These are phyloP conservation scores for Drosophila borealis DNA, from an alignment of 2,888 invertebrate genomes.

Conservation along the genomic window DNA sequence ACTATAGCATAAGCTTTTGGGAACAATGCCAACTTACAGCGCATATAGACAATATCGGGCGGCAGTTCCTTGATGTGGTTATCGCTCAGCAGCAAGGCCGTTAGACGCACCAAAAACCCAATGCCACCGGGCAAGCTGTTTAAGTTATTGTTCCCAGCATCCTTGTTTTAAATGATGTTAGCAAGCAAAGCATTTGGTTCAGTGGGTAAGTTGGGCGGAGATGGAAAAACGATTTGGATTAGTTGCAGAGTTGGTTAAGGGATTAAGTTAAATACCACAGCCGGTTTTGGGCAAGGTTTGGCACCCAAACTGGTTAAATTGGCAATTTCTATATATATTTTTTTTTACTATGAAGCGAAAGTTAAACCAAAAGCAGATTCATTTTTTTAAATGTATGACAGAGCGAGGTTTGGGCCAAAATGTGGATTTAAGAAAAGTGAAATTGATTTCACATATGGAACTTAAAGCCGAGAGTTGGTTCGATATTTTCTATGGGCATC, in stretches of 20 bases:
- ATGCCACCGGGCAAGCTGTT: constrained; percentile 91
- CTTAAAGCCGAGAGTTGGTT: too few relatives aligned
- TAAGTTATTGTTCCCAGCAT: constrained; percentile 92
- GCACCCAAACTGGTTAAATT: not conserved
- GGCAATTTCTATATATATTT: too few relatives aligned
- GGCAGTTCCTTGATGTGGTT: constrained; percentile 91
- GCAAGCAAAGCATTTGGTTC: constrained; percentile 45
- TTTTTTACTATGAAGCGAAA: too few relatives aligned
- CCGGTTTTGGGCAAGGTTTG: constrained; percentile 25
- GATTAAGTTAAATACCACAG: constrained; percentile 37
- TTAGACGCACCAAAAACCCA: constrained; percentile 92
- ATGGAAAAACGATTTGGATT: not conserved
- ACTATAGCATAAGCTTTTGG: not conserved
- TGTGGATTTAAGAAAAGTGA: too few relatives aligned
- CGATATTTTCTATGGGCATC: too few relatives aligned
- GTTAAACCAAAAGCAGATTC: too few relatives aligned
- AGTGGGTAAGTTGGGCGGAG: constrained; percentile 11
- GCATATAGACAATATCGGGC: constrained; percentile 92
- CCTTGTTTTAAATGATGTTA: constrained; percentile 86
- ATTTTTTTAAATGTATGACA: too few relatives aligned
- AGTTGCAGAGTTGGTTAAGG: constrained; percentile 1
- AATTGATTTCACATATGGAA: too few relatives aligned
- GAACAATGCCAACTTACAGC: constrained; percentile 87
- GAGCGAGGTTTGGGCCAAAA: too few relatives aligned
- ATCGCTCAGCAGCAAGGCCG: constrained; percentile 90